Evolutionary conservation across 2,888 invertebrate species (phyloP).

Genomic region (Phragmatobia fuliginosa): DNA sequence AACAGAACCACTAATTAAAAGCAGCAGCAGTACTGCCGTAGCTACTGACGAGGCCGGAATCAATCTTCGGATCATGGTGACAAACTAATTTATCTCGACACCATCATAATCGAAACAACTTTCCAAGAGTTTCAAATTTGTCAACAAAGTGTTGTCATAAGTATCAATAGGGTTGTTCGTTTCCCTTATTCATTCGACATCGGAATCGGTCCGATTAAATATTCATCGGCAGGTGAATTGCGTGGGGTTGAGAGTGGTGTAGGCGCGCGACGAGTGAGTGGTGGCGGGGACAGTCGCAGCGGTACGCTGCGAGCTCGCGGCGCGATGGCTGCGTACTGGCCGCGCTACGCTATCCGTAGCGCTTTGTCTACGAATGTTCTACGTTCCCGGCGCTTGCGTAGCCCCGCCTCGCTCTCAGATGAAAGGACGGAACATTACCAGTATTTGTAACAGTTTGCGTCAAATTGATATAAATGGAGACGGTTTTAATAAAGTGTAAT

Average conservation of each 20-base stretch:
- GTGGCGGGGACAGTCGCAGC: constrained; percentile 33
- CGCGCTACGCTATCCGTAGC: constrained; percentile 71
- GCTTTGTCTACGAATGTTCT: constrained; percentile 62
- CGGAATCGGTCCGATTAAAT: constrained; percentile 78
- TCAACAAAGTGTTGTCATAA: constrained; percentile 71
- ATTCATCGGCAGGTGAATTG: constrained; percentile 76
- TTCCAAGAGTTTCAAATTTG: constrained; percentile 67
- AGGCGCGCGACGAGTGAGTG: constrained; percentile 66
- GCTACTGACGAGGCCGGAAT: constrained; percentile 63
- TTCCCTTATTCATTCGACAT: constrained; percentile 77
- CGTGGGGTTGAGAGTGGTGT: constrained; percentile 62
- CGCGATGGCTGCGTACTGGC: constrained; percentile 64
- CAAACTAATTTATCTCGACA: constrained; percentile 72
- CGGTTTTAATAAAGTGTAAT: constrained; percentile 87
- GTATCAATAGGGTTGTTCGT: constrained; percentile 67
- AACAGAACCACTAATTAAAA: constrained; percentile 67
- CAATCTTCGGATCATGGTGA: constrained; percentile 74
- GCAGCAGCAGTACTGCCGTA: constrained; percentile 66
- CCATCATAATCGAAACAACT: constrained; percentile 70
- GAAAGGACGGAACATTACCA: constrained; percentile 86
- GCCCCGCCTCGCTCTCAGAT: constrained; percentile 82
- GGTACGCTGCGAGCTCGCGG: constrained; percentile 55
- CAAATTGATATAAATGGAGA: constrained; percentile 87
- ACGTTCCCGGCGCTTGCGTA: constrained; percentile 82
- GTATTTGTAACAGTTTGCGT: constrained; percentile 87